Percentiles rank a stretch among this genome's conserved stretches.
These are phyloP conservation scores for Antheraea yamamai DNA, from an alignment of 2,888 invertebrate genomes.

Conservation along the genomic window DNA sequence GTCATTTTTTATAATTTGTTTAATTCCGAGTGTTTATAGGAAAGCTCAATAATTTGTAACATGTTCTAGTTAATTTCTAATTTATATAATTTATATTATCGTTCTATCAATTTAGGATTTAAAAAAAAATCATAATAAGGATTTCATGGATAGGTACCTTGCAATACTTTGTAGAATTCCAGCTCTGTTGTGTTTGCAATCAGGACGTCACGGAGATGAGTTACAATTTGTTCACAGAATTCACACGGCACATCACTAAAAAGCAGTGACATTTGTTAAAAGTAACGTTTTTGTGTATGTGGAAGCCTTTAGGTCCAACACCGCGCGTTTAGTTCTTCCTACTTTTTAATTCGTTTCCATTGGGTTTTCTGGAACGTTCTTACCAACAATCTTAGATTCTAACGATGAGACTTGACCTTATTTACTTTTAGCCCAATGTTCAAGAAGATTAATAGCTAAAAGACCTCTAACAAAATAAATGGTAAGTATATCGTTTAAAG, in stretches of 20 bases:
- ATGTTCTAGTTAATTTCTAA: too few species aligned
- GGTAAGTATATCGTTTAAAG: too few species aligned
- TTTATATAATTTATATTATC: not conserved
- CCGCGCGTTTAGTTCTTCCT: not conserved
- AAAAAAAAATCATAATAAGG: not conserved
- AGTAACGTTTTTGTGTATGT: not conserved
- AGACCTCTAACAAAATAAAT: not conserved
- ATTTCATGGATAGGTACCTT: slow-evolving; percentile 62
- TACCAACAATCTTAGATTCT: not conserved
- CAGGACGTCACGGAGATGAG: slow-evolving; percentile 89
- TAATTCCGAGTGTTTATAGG: too few species aligned
- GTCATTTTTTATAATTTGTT: too few species aligned
- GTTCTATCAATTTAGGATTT: not conserved
- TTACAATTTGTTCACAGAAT: slow-evolving; percentile 91
- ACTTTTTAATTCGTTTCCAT: not conserved
- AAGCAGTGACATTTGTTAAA: not conserved
- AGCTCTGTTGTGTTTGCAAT: slow-evolving; percentile 92
- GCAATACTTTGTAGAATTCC: slow-evolving; percentile 89
- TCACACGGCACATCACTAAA: slow-evolving; percentile 87
- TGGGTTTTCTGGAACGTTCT: not conserved
- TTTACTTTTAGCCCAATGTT: not conserved
- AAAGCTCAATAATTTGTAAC: too few species aligned
- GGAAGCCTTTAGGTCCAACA: not conserved
- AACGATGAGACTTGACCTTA: not conserved
- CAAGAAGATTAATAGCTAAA: too few species aligned